Evolutionary conservation across 1,140 invertebrate genomes (phyloP).

Genomic region (Brachionus sp.): DNA sequence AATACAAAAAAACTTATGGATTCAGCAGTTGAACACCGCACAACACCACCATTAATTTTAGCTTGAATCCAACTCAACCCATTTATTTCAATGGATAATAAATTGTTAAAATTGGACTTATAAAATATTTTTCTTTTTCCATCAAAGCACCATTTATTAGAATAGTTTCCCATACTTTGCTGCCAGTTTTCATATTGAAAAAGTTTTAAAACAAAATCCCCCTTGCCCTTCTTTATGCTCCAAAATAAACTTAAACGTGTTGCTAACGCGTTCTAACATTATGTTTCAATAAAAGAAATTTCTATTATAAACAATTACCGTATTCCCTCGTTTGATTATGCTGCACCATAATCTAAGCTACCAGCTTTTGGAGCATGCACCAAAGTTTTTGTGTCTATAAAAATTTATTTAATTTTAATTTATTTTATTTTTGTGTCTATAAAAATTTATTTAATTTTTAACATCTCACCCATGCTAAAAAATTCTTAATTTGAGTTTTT

Average conservation of each 20-base stretch:
- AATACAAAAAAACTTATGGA: background rate
- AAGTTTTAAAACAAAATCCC: slow-evolving; percentile 19
- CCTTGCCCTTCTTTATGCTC: background rate
- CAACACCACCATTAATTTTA: background rate
- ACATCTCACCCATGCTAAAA: too few species aligned
- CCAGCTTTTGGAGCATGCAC: too few species aligned
- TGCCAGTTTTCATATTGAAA: background rate
- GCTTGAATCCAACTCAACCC: too few species aligned
- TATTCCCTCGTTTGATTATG: too few species aligned
- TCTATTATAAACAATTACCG: background rate
- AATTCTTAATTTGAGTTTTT: too few species aligned
- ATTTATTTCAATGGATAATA: too few species aligned
- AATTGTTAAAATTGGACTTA: too few species aligned
- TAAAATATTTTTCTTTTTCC: background rate
- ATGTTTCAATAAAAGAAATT: background rate
- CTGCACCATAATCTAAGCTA: too few species aligned
- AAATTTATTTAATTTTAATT: too few species aligned
- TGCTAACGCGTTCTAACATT: background rate
- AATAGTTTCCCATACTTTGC: background rate
- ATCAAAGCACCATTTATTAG: background rate
- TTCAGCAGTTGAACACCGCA: background rate
- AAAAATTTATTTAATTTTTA: too few species aligned
- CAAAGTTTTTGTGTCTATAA: too few species aligned
- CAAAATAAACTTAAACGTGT: slow-evolving; percentile 3
- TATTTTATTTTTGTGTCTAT: too few species aligned